A percentile compares a stretch with the other conserved stretches of the same genome.
phyloP scores from a whole-genome alignment of 1,140 invertebrate genomes.

The Doryteuthis pealeii region DNA sequence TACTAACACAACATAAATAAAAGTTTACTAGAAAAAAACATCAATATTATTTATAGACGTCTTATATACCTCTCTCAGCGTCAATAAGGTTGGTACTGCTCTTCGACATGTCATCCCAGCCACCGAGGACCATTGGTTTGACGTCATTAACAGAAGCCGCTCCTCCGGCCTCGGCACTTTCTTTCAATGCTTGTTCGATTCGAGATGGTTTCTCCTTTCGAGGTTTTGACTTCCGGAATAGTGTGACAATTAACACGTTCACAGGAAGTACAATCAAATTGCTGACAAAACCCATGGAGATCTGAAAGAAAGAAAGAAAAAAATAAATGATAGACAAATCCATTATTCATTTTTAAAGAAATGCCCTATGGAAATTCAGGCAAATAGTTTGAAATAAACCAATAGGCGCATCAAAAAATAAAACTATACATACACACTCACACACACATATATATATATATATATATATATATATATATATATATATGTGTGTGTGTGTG shows the following conservation, averaged over 20 bases:
- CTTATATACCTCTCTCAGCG: neutral
- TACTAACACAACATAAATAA: no score
- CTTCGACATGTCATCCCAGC: slow-evolving; percentile 13
- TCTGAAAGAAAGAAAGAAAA: slow-evolving; percentile 39
- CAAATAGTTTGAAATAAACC: no score
- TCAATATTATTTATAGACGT: no score
- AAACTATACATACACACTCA: neutral
- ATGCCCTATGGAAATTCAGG: no score
- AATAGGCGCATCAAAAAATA: no score
- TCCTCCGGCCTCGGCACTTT: slow-evolving; percentile 24
- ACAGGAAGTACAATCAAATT: slow-evolving; percentile 64
- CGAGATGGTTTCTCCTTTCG: slow-evolving; percentile 55
- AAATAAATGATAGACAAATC: no score
- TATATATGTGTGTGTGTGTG: no score
- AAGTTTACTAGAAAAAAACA: no score
- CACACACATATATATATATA: no score
- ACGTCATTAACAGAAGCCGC: slow-evolving; percentile 45
- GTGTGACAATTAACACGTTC: slow-evolving; percentile 62
- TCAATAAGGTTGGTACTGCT: slow-evolving; percentile 8
- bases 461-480: no score
- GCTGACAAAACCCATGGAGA: slow-evolving; percentile 54
- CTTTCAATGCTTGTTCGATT: slow-evolving; percentile 54
- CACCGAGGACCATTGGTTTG: slow-evolving; percentile 36
- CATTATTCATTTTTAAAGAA: no score
- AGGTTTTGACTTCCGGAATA: slow-evolving; percentile 61